Percentiles rank a stretch among this genome's conserved stretches.
phyloP scores from a whole-genome alignment of 2,797 vertebrate species.

The Brachyrhaphis roseni region DNA sequence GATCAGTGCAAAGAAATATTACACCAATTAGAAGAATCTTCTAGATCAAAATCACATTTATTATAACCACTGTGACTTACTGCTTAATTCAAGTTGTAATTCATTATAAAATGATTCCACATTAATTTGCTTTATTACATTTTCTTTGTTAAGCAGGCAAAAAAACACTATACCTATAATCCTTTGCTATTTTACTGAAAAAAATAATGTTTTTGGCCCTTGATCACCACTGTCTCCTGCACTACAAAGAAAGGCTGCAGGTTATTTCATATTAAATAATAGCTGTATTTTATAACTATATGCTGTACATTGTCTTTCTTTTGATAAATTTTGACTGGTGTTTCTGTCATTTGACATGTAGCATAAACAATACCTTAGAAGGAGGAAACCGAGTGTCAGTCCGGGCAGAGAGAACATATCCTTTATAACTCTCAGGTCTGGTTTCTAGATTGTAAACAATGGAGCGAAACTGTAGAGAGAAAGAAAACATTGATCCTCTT shows the following conservation, averaged over 20 bases:
- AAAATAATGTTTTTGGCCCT: background rate
- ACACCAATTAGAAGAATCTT: background rate
- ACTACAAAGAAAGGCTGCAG: background rate
- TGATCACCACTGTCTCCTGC: too few relatives aligned
- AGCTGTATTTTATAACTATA: background rate
- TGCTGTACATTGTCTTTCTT: background rate
- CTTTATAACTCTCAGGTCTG: conserved; percentile 81
- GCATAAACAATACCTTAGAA: conserved; percentile 34
- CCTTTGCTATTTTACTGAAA: background rate
- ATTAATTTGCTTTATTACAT: background rate
- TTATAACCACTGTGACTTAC: background rate
- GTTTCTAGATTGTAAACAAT: conserved; percentile 68
- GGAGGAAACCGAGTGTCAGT: conserved; percentile 77
- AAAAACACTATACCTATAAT: background rate
- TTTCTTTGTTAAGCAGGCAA: background rate
- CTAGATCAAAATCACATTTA: background rate
- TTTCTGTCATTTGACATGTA: background rate
- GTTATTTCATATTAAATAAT: background rate
- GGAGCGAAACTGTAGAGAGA: conserved; percentile 67
- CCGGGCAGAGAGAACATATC: conserved; percentile 83
- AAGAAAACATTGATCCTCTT: background rate
- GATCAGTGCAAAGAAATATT: too few relatives aligned
- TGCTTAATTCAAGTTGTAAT: background rate
- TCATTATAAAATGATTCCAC: background rate
- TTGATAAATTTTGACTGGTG: background rate